Evolutionary conservation across 53 echinoderm and acorn worm genomes (phyloP).

Genomic region (Antedon mediterranea): DNA sequence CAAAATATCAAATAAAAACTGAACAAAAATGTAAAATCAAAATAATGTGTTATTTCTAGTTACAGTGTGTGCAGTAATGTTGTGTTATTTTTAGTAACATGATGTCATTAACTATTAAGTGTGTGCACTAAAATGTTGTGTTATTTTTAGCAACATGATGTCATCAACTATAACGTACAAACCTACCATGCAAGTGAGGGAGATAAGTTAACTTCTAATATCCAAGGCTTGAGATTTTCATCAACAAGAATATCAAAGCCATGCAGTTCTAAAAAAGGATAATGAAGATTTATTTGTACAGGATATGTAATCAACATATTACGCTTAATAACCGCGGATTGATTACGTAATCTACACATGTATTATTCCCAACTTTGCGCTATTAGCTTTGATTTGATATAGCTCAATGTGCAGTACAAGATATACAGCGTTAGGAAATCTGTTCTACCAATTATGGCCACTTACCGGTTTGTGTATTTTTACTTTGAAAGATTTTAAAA

Average conservation of each 20-base stretch:
- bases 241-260: constrained; percentile 97
- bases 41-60: background rate
- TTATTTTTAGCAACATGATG: background rate
- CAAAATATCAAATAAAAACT: too few species aligned
- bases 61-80: too few species aligned
- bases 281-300: background rate
- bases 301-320: background rate
- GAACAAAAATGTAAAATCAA: too few species aligned
- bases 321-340: background rate
- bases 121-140: too few species aligned
- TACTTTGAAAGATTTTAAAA: too few species aligned
- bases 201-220: constrained; percentile 92
- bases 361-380: too few species aligned
- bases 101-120: background rate
- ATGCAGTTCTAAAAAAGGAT: constrained; percentile 63
- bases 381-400: too few species aligned
- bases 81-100: background rate
- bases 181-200: constrained; percentile 92
- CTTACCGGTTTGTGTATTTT: too few species aligned
- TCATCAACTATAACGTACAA: background rate
- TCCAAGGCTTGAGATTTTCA: constrained; percentile 87
- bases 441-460: too few species aligned
- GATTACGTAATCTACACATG: too few species aligned
- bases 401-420: too few species aligned
- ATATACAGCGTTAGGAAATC: too few species aligned